Evolutionary conservation across 2,888 invertebrate genomes (phyloP).

Genomic region (Mellilla xanthometata): DNA sequence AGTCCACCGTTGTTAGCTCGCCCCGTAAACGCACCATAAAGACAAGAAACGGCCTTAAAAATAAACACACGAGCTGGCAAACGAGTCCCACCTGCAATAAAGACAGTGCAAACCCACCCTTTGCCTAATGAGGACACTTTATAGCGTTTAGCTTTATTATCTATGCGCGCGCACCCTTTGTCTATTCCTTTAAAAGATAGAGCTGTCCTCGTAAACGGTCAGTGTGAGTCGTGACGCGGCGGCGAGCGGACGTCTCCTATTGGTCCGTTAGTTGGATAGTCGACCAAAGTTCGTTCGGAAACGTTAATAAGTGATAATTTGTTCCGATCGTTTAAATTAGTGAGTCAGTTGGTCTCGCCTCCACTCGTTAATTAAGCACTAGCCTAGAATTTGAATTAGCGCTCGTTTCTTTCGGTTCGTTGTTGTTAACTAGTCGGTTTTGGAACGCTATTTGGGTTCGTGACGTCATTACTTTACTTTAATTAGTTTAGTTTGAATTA

Average conservation of each 20-base stretch:
- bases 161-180: conserved; percentile 74
- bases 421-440: conserved; percentile 41
- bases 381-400: conserved; percentile 69
- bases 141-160: conserved; percentile 75
- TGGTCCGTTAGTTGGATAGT: conserved; percentile 25
- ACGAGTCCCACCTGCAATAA: conserved; percentile 70
- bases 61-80: conserved; percentile 76
- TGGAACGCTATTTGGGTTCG: conserved; percentile 9
- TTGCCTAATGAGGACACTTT: conserved; percentile 77
- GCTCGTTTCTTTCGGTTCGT: conserved; percentile 48
- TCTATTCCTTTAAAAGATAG: conserved; percentile 62
- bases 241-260: conserved; percentile 39
- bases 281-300: conserved; percentile 34
- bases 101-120: conserved; percentile 67
- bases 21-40: conserved; percentile 68
- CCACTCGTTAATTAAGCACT: conserved; percentile 63
- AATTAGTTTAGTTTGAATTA: background rate
- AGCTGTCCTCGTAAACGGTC: conserved; percentile 46
- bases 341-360: conserved; percentile 62
- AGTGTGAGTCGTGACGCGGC: conserved; percentile 57
- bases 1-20: conserved; percentile 59
- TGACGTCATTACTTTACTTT: conserved; percentile 8
- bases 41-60: conserved; percentile 72
- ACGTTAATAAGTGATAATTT: conserved; percentile 64
- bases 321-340: conserved; percentile 54